Evolutionary conservation across 2,888 invertebrate species (phyloP).

Genomic region (Drosophila monieri): DNA sequence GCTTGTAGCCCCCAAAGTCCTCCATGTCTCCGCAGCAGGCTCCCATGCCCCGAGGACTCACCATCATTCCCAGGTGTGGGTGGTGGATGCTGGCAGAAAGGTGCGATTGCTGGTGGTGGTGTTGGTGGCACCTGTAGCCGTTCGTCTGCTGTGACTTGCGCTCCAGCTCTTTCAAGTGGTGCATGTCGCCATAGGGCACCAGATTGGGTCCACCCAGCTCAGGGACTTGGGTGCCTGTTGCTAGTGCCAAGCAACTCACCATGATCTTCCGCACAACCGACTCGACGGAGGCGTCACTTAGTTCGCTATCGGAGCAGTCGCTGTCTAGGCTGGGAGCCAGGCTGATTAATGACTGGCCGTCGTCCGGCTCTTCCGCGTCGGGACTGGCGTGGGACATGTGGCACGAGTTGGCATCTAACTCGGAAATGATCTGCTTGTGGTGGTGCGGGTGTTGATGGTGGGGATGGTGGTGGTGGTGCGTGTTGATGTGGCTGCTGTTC

Average conservation of each 20-base stretch:
- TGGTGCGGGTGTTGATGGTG: background rate
- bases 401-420: constrained; percentile 8
- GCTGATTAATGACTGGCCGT: constrained; percentile 52
- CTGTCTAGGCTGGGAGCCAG: constrained; percentile 41
- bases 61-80: background rate
- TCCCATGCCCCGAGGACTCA: constrained; percentile 13
- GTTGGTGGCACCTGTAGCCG: constrained; percentile 43
- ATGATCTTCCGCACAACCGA: constrained; percentile 67
- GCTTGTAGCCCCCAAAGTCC: constrained; percentile 15
- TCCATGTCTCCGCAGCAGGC: constrained; percentile 64
- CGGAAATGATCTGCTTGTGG: constrained; percentile 25
- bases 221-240: constrained; percentile 58
- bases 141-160: constrained; percentile 35
- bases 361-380: constrained; percentile 47
- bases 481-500: background rate
- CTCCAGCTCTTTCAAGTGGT: constrained; percentile 57
- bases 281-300: constrained; percentile 63
- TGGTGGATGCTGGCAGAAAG: background rate
- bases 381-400: constrained; percentile 9
- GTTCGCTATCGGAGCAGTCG: constrained; percentile 54
- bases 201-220: constrained; percentile 65
- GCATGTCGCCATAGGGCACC: constrained; percentile 69
- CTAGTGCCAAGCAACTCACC: constrained; percentile 60
- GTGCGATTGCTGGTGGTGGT: background rate
- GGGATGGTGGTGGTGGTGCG: background rate